Percentiles rank a stretch among this genome's conserved stretches.
Conservation (phyloP, 2,888 invertebrate species). For the Volucella inflata region DNA sequence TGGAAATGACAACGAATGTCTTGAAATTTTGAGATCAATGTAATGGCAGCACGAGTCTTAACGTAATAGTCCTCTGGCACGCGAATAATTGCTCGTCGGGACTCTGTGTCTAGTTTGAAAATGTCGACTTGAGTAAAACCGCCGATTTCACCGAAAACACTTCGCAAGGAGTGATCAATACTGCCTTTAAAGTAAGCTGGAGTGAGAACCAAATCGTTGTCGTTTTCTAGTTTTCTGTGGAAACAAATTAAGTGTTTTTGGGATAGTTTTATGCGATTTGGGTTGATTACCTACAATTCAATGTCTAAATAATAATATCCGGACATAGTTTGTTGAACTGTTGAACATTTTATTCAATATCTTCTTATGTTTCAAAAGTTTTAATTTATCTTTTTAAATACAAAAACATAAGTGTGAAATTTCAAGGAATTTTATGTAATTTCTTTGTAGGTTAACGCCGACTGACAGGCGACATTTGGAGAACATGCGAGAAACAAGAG, state of each 20-base stretch:
- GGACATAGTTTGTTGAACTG: slow-evolving; percentile 80
- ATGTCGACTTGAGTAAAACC: slow-evolving; percentile 85
- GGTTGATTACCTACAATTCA: slow-evolving; percentile 84
- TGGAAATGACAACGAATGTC: slow-evolving; percentile 85
- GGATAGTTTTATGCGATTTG: slow-evolving; percentile 35
- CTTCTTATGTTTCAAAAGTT: neutral
- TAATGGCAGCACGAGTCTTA: slow-evolving; percentile 86
- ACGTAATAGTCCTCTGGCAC: slow-evolving; percentile 85
- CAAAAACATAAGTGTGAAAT: slow-evolving; percentile 23
- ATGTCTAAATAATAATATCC: slow-evolving; percentile 85
- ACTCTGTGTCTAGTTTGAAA: slow-evolving; percentile 84
- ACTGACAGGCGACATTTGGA: slow-evolving; percentile 41
- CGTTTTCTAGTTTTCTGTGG: slow-evolving; percentile 84
- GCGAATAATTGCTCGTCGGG: slow-evolving; percentile 85
- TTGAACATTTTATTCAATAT: slow-evolving; percentile 8
- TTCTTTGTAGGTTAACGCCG: slow-evolving; percentile 54
- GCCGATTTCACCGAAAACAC: slow-evolving; percentile 86
- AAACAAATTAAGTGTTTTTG: slow-evolving; percentile 16
- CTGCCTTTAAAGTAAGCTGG: slow-evolving; percentile 86
- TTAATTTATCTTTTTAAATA: slow-evolving; percentile 45
- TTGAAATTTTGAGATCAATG: slow-evolving; percentile 84
- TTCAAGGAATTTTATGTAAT: slow-evolving; percentile 67
- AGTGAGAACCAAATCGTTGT: slow-evolving; percentile 82
- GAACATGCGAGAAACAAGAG: slow-evolving; percentile 25
- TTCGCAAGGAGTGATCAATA: slow-evolving; percentile 84